Percentiles rank a stretch among this genome's conserved stretches.
Evolutionary conservation across 2,888 invertebrate genomes (phyloP).

Genomic region (Lordiphosa fenestrarum): DNA sequence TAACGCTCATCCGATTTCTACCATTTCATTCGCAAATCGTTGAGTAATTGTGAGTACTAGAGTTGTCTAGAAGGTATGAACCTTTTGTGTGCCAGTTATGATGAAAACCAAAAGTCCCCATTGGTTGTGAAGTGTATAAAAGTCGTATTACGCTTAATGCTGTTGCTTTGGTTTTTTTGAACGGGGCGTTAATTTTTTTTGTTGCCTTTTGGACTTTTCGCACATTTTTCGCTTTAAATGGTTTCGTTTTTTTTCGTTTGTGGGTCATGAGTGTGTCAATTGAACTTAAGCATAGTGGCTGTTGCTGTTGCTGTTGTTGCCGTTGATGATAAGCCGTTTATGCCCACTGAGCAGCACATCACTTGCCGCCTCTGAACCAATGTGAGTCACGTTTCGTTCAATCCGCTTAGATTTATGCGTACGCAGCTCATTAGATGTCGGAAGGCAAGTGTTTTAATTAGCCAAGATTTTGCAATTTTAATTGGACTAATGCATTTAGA

Average conservation of each 20-base stretch:
- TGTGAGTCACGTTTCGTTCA: conserved; percentile 17
- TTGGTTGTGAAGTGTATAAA: too few relatives aligned
- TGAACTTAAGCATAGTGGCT: conserved; percentile 21
- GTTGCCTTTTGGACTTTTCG: conserved; percentile 39
- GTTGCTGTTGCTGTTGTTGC: conserved; percentile 16
- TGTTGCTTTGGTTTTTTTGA: background rate
- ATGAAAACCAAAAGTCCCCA: too few relatives aligned
- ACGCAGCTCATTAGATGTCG: conserved; percentile 45
- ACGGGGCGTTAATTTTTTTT: conserved; percentile 42
- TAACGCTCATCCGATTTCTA: too few relatives aligned
- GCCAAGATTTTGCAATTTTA: conserved; percentile 57
- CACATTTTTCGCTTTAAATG: conserved; percentile 24
- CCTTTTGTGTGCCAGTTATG: too few relatives aligned
- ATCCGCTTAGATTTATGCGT: conserved; percentile 35
- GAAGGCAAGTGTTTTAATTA: conserved; percentile 33
- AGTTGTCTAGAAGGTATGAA: too few relatives aligned
- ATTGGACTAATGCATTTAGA: conserved; percentile 60
- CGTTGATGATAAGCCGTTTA: conserved; percentile 56
- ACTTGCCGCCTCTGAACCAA: conserved; percentile 1
- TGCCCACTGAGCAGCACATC: conserved; percentile 6
- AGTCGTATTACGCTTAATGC: conserved; percentile 4
- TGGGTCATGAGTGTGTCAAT: conserved; percentile 51
- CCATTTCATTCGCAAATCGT: too few relatives aligned
- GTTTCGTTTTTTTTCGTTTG: conserved; percentile 18
- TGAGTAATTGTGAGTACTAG: too few relatives aligned